Conservation (phyloP, 2,888 invertebrate species). For the Eristalinus aeneus region DNA sequence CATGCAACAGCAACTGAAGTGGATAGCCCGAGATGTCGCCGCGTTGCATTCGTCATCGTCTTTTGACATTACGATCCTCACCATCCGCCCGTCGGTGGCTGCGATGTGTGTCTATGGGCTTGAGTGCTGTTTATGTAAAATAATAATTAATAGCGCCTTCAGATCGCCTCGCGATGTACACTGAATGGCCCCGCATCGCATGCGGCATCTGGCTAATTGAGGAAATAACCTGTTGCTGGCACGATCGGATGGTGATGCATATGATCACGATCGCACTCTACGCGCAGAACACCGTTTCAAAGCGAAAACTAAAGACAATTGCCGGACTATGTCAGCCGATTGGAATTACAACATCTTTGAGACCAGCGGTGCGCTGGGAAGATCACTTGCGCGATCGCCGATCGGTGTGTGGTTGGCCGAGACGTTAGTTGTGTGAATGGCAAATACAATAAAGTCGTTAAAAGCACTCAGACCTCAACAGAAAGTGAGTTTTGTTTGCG, state of each 20-base stretch:
- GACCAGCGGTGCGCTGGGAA: not conserved
- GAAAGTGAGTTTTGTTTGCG: not conserved
- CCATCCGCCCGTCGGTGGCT: not conserved
- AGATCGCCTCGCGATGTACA: conserved; percentile 16
- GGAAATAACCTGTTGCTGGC: conserved; percentile 53
- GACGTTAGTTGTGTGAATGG: not conserved
- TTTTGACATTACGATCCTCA: conserved; percentile 18
- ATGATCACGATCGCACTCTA: conserved; percentile 16
- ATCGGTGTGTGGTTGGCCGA: not conserved
- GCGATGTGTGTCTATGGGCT: not conserved
- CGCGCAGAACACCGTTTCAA: not conserved
- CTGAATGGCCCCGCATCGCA: conserved; percentile 27
- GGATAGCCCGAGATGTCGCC: no score
- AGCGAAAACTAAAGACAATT: not conserved
- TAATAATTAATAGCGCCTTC: conserved; percentile 45
- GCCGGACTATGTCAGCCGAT: conserved; percentile 3
- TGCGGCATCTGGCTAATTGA: conserved; percentile 41
- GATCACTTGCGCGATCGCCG: conserved; percentile 7
- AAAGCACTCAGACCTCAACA: conserved; percentile 1
- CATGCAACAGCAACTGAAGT: not conserved
- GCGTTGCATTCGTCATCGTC: not conserved
- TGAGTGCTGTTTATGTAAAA: conserved; percentile 26
- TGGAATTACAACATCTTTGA: not conserved
- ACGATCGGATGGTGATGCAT: not conserved
- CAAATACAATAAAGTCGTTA: conserved; percentile 9